These are phyloP conservation scores for Sebastes steindachneri DNA, from an alignment of 2,797 vertebrate genomes.

Conservation along the genomic window DNA sequence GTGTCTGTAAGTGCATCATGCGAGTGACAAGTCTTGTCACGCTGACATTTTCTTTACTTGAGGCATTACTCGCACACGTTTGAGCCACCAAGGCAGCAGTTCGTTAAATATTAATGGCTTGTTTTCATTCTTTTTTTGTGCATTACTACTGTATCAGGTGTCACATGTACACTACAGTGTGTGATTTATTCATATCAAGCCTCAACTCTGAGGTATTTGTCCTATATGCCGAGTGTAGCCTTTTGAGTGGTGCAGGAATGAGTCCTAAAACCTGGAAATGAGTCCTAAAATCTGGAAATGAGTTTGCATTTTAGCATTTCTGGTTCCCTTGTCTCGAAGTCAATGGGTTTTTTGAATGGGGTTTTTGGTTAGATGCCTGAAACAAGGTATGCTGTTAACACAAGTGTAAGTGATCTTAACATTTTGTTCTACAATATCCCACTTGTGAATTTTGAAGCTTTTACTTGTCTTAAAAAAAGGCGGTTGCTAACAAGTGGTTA, in stretches of 20 bases:
- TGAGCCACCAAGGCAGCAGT: background rate
- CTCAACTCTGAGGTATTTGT: background rate
- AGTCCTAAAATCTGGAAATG: too few relatives aligned
- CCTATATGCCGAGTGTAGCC: background rate
- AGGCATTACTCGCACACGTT: conserved; percentile 11
- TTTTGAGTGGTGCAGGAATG: background rate
- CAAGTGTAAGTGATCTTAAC: too few relatives aligned
- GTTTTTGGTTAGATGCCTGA: background rate
- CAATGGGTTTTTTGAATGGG: too few relatives aligned
- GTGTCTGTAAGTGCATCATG: conserved; percentile 1
- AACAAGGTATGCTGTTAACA: too few relatives aligned
- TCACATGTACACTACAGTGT: background rate
- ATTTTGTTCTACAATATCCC: too few relatives aligned
- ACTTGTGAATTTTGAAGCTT: too few relatives aligned
- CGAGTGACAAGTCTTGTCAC: background rate
- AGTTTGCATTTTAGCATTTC: too few relatives aligned
- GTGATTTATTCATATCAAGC: conserved; percentile 38
- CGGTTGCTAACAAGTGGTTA: too few relatives aligned
- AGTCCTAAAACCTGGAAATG: too few relatives aligned
- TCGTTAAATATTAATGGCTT: conserved; percentile 37
- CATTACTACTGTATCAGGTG: background rate
- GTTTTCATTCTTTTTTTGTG: conserved; percentile 15
- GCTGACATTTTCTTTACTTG: conserved; percentile 32
- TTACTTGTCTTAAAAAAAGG: too few relatives aligned
- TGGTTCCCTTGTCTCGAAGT: too few relatives aligned